Evolutionary conservation across 2,113 vertebrate genomes (phyloP).

Genomic region (Pseudopodoces humilis): DNA sequence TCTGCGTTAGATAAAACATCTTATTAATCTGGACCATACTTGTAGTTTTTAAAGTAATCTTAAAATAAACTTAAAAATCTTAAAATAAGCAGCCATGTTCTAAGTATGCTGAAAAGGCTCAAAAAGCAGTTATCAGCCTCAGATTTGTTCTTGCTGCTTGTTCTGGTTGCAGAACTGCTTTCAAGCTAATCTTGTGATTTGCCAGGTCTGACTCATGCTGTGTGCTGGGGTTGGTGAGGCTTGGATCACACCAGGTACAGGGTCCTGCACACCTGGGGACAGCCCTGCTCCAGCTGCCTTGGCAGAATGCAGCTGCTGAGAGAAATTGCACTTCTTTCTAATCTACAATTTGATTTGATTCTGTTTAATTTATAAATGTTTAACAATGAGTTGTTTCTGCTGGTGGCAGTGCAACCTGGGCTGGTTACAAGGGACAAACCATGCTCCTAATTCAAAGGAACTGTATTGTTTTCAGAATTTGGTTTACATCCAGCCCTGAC

Average conservation of each 20-base stretch:
- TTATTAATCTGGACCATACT: neutral
- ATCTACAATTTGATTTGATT: neutral
- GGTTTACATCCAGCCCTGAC: neutral
- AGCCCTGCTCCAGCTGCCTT: neutral
- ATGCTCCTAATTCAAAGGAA: neutral
- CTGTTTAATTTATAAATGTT: neutral
- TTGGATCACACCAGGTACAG: neutral
- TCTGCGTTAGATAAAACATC: neutral
- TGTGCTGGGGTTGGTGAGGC: neutral
- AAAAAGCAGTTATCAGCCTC: neutral
- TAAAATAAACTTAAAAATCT: slow-evolving; percentile 34
- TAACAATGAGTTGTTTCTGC: neutral
- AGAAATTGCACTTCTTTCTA: neutral
- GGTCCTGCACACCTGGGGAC: neutral
- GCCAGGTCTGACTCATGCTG: neutral
- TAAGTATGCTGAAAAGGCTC: slow-evolving; percentile 1
- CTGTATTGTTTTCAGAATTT: neutral
- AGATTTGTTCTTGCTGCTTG: neutral
- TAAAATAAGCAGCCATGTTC: neutral
- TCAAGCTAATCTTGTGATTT: neutral
- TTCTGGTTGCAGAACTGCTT: neutral
- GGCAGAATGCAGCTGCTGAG: neutral
- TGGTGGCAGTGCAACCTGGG: neutral
- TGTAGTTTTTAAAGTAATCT: slow-evolving; percentile 5
- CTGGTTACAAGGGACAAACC: neutral